Conservation (phyloP, 2,888 invertebrate species). For the Trichopoda pennipes region DNA sequence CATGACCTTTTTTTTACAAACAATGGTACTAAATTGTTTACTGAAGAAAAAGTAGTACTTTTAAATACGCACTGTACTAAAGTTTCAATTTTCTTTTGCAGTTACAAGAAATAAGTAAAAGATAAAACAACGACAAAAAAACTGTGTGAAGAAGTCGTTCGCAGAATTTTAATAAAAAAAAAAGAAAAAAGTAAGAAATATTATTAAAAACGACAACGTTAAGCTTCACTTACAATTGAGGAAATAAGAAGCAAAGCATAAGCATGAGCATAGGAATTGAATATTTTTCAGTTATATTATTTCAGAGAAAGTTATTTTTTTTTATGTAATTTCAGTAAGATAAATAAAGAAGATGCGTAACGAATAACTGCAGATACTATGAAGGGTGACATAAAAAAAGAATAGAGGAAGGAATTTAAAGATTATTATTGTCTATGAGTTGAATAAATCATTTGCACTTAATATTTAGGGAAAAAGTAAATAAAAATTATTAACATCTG, state of each 20-base stretch:
- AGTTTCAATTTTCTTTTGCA: background rate
- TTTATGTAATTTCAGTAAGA: conserved; percentile 2
- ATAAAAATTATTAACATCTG: background rate
- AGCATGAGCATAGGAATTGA: conserved; percentile 4
- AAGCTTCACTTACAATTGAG: conserved; percentile 44
- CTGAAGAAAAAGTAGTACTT: background rate
- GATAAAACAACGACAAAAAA: background rate
- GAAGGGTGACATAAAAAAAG: background rate
- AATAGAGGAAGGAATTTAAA: background rate
- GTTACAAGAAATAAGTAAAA: background rate
- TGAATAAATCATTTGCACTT: background rate
- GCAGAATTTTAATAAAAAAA: conserved; percentile 11
- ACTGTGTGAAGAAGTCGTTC: background rate
- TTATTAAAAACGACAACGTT: conserved; percentile 8
- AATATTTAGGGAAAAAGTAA: background rate
- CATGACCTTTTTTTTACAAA: too few species aligned
- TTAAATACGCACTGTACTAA: background rate
- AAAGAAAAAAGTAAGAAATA: background rate
- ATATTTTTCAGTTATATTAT: conserved; percentile 23
- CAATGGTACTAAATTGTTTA: too few species aligned
- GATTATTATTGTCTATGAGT: conserved; percentile 10
- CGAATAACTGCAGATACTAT: background rate
- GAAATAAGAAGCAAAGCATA: conserved; percentile 21
- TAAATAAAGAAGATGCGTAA: background rate
- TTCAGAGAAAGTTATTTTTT: conserved; percentile 6